Evolutionary conservation across 2,113 vertebrate species (phyloP).

Genomic region (Amphiprion percula): DNA sequence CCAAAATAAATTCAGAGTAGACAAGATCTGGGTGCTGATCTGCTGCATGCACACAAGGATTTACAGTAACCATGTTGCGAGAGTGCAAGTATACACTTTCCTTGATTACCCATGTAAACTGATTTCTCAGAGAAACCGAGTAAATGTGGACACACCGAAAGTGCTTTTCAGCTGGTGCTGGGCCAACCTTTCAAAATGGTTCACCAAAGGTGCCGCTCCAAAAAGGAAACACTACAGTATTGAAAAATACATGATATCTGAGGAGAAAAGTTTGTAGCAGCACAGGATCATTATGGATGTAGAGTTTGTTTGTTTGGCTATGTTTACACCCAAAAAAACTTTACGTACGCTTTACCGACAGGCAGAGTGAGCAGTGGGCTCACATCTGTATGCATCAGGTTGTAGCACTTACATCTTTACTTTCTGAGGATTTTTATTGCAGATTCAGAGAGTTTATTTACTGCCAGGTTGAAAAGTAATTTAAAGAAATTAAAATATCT

Average conservation of each 20-base stretch:
- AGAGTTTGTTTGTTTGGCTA: conserved; percentile 1
- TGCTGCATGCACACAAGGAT: not conserved
- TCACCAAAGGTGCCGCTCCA: not conserved
- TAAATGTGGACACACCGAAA: conserved; percentile 4
- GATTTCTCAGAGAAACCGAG: conserved; percentile 1
- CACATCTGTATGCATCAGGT: not conserved
- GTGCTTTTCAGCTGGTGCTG: conserved; percentile 13
- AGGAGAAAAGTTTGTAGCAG: not conserved
- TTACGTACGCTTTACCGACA: not conserved
- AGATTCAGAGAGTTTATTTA: conserved; percentile 23
- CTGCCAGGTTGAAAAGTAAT: not conserved
- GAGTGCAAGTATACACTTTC: not conserved
- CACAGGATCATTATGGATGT: not conserved
- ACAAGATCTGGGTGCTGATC: not conserved
- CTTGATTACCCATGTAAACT: not conserved
- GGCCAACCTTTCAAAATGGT: not conserved
- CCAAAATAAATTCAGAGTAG: not conserved
- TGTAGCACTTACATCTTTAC: conserved; percentile 2
- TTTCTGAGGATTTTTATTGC: conserved; percentile 12
- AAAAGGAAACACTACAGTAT: not conserved
- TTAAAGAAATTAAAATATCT: conserved; percentile 42
- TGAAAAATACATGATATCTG: conserved; percentile 1
- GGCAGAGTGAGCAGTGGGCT: not conserved
- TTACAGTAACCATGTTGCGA: not conserved
- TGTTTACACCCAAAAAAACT: not conserved